These are phyloP conservation scores for Creontiades dilutus DNA, from an alignment of 2,888 invertebrate genomes.

Conservation along the genomic window DNA sequence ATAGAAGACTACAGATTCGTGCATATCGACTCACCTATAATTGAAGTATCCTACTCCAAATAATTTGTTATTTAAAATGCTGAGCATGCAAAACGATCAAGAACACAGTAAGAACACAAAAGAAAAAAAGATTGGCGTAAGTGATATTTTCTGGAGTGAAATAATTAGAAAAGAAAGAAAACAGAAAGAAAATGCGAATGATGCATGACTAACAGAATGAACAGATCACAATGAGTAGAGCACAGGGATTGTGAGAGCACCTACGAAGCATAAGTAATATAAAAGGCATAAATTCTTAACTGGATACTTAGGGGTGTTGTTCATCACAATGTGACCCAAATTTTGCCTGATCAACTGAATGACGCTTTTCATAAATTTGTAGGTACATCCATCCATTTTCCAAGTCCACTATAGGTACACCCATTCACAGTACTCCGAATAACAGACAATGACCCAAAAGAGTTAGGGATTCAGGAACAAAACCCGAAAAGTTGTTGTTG, in stretches of 20 bases:
- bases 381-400: too few species aligned
- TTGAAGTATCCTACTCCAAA: slow-evolving; percentile 89
- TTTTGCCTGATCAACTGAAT: too few species aligned
- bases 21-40: slow-evolving; percentile 81
- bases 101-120: slow-evolving; percentile 43
- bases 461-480: too few species aligned
- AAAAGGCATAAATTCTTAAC: too few species aligned
- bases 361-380: too few species aligned
- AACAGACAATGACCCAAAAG: too few species aligned
- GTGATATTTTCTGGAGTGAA: not conserved
- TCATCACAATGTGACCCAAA: too few species aligned
- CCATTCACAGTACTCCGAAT: too few species aligned
- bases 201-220: too few species aligned
- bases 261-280: not conserved
- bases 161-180: not conserved
- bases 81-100: slow-evolving; percentile 81
- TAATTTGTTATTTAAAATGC: slow-evolving; percentile 89
- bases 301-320: too few species aligned
- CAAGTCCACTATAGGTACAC: too few species aligned
- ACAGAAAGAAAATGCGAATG: not conserved
- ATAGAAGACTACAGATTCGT: slow-evolving; percentile 61
- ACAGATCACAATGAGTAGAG: not conserved
- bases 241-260: not conserved
- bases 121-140: not conserved
- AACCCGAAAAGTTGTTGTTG: too few species aligned